A percentile compares a stretch with the other conserved stretches of the same genome.
These are phyloP conservation scores for Neosalanx taihuensis DNA, from an alignment of 2,797 vertebrate species.

Conservation along the genomic window DNA sequence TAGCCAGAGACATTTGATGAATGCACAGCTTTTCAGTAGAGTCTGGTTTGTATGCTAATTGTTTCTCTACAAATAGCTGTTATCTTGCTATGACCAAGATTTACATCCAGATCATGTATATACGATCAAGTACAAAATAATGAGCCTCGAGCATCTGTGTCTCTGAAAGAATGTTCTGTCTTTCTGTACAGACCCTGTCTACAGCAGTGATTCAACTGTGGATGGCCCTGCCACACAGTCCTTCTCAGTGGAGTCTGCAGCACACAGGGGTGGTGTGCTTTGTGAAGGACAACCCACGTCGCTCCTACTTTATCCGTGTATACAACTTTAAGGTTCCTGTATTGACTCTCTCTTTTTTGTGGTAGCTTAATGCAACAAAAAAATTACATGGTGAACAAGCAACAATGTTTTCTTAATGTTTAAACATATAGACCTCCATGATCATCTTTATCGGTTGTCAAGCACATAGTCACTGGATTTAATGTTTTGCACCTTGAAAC, in stretches of 20 bases:
- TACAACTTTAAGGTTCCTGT: slow-evolving; percentile 77
- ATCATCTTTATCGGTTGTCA: background rate
- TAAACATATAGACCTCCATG: background rate
- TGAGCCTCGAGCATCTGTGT: slow-evolving; percentile 5
- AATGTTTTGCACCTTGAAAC: background rate
- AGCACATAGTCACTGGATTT: background rate
- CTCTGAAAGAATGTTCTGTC: slow-evolving; percentile 38
- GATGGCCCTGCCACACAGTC: slow-evolving; percentile 77
- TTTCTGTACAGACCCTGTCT: slow-evolving; percentile 72
- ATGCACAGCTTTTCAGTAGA: background rate
- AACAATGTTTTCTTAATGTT: background rate
- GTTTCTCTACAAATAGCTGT: background rate
- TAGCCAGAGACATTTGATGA: background rate
- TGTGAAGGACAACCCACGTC: slow-evolving; percentile 84
- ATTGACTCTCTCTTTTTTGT: background rate
- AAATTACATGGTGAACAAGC: background rate
- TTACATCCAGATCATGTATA: background rate
- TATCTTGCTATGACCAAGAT: background rate
- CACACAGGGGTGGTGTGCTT: slow-evolving; percentile 83
- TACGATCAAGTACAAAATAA: background rate
- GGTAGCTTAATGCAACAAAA: too few relatives aligned
- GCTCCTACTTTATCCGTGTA: slow-evolving; percentile 88
- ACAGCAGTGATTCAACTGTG: slow-evolving; percentile 82
- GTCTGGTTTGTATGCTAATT: background rate
- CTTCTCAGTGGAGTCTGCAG: slow-evolving; percentile 77